These are phyloP conservation scores for Notodonta dromedarius DNA, from an alignment of 2,888 invertebrate genomes.

Conservation along the genomic window DNA sequence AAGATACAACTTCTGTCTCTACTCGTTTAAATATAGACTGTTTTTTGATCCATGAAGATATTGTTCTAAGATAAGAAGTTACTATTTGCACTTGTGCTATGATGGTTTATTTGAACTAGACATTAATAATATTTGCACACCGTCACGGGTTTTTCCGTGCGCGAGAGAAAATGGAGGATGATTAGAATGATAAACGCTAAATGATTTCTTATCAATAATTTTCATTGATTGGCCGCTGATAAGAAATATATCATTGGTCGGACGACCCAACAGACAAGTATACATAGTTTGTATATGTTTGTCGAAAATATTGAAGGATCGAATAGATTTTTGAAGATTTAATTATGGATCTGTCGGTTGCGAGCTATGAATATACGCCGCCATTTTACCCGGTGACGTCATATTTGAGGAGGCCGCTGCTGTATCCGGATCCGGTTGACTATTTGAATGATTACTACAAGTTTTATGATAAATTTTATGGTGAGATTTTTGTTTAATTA, in stretches of 20 bases:
- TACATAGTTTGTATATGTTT: slow-evolving; percentile 16
- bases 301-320: slow-evolving; percentile 36
- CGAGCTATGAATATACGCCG: slow-evolving; percentile 50
- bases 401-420: slow-evolving; percentile 54
- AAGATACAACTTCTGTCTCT: slow-evolving; percentile 76
- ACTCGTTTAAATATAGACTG: slow-evolving; percentile 74
- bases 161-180: slow-evolving; percentile 2
- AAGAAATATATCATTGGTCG: slow-evolving; percentile 8
- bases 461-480: slow-evolving; percentile 57
- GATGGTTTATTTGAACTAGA: not conserved
- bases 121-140: not conserved
- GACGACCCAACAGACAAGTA: not conserved
- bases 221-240: slow-evolving; percentile 4
- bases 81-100: not conserved
- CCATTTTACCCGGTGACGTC: slow-evolving; percentile 62
- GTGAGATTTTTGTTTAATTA: slow-evolving; percentile 50
- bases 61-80: slow-evolving; percentile 21
- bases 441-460: slow-evolving; percentile 66
- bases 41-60: slow-evolving; percentile 53
- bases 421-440: slow-evolving; percentile 63
- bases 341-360: slow-evolving; percentile 64
- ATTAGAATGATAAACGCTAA: not conserved
- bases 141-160: slow-evolving; percentile 5
- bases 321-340: slow-evolving; percentile 48
- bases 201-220: slow-evolving; percentile 6